phyloP scores from a whole-genome alignment of 2,113 vertebrate genomes.

The Psittacara wagleri region DNA sequence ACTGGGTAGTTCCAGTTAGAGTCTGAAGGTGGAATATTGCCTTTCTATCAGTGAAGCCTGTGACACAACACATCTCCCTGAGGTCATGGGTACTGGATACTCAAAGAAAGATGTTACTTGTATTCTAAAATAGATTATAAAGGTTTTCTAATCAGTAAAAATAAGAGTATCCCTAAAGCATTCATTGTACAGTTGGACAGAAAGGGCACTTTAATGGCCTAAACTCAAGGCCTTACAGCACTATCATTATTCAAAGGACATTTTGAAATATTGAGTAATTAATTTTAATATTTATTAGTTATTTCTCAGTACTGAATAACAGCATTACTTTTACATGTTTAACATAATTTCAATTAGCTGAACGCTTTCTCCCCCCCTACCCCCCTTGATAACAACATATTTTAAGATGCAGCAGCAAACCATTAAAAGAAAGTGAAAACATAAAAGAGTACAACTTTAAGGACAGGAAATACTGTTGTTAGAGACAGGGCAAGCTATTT shows the following conservation, averaged over 20 bases:
- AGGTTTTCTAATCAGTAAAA: slow-evolving; percentile 63
- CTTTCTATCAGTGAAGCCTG: slow-evolving; percentile 70
- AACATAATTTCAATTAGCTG: slow-evolving; percentile 1
- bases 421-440: background rate
- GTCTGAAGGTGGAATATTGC: slow-evolving; percentile 61
- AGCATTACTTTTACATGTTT: slow-evolving; percentile 54
- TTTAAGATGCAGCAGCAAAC: background rate
- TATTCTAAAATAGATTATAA: slow-evolving; percentile 63
- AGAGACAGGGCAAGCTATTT: background rate
- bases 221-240: background rate
- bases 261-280: slow-evolving; percentile 63
- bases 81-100: slow-evolving; percentile 56
- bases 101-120: slow-evolving; percentile 67
- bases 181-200: slow-evolving; percentile 36
- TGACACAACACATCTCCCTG: slow-evolving; percentile 66
- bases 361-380: background rate
- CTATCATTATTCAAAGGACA: slow-evolving; percentile 62
- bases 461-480: background rate
- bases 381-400: background rate
- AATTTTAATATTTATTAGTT: slow-evolving; percentile 58
- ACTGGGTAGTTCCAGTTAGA: slow-evolving; percentile 72
- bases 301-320: slow-evolving; percentile 16
- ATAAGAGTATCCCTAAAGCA: slow-evolving; percentile 33
- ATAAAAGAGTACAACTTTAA: background rate
- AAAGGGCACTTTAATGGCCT: slow-evolving; percentile 67